Conservation (phyloP, 2,797 vertebrate genomes). For the Silurus aristotelis region DNA sequence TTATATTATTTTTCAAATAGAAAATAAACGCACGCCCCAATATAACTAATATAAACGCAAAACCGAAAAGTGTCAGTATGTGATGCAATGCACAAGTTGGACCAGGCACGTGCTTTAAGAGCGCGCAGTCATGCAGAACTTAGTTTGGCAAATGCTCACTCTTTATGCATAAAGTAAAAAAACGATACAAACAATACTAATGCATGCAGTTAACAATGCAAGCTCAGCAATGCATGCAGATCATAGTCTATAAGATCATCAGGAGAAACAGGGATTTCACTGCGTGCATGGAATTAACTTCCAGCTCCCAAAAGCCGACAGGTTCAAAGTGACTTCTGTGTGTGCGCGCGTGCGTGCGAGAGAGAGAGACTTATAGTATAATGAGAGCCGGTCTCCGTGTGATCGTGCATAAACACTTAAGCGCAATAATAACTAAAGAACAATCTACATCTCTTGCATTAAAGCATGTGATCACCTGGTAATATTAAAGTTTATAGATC, state of each 20-base stretch:
- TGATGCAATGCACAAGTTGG: background rate
- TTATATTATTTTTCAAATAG: background rate
- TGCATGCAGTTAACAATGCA: background rate
- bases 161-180: no score
- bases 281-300: background rate
- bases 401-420: background rate
- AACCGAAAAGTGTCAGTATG: background rate
- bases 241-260: background rate
- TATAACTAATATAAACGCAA: background rate
- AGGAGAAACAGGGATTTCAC: background rate
- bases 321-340: slow-evolving; percentile 18
- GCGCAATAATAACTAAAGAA: background rate
- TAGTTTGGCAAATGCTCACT: background rate
- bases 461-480: slow-evolving; percentile 24
- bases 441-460: slow-evolving; percentile 28
- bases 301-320: slow-evolving; percentile 5
- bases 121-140: background rate
- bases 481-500: slow-evolving; percentile 33
- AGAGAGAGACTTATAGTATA: background rate
- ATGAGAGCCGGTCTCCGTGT: background rate
- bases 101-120: background rate
- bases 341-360: no score
- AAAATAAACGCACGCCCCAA: background rate
- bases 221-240: background rate
- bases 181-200: no score